Evolutionary conservation across 2,797 vertebrate genomes (phyloP).

Genomic region (Salarias fasciatus): DNA sequence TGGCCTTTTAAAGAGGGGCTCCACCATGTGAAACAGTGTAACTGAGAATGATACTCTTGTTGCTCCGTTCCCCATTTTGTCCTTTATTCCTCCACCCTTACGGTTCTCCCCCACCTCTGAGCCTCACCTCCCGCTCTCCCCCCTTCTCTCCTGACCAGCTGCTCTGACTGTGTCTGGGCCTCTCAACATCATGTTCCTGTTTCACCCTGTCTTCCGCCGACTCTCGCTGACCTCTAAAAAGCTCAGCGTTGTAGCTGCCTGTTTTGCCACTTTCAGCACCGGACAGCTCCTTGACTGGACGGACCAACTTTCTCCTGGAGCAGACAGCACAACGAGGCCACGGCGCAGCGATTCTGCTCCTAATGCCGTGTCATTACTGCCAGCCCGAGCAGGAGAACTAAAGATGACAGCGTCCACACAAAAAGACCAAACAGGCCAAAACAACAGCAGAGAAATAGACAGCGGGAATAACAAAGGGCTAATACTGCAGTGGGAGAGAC

Average conservation of each 20-base stretch:
- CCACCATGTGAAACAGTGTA: conserved; percentile 81
- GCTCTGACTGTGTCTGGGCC: conserved; percentile 58
- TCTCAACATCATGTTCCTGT: conserved; percentile 54
- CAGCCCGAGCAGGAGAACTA: background rate
- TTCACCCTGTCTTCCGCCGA: conserved; percentile 46
- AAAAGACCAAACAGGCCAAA: background rate
- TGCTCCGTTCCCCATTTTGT: conserved; percentile 55
- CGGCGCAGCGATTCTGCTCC: conserved; percentile 2
- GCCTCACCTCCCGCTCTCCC: conserved; percentile 25
- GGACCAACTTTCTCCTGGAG: conserved; percentile 27
- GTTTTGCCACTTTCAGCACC: conserved; percentile 67
- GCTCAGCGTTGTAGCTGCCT: conserved; percentile 25
- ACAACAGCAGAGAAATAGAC: background rate
- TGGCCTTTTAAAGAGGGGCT: conserved; percentile 81
- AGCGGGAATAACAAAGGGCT: background rate
- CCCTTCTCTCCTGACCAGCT: conserved; percentile 38
- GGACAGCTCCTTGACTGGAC: conserved; percentile 54
- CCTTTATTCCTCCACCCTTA: conserved; percentile 37
- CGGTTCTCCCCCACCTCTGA: conserved; percentile 30
- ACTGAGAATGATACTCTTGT: conserved; percentile 75
- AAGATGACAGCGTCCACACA: conserved; percentile 8
- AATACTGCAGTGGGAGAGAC: background rate
- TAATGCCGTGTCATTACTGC: conserved; percentile 9
- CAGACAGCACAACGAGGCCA: conserved; percentile 10
- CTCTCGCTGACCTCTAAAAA: conserved; percentile 61